phyloP scores from a whole-genome alignment of 2,797 vertebrate genomes.

The Sitta carolinensis region DNA sequence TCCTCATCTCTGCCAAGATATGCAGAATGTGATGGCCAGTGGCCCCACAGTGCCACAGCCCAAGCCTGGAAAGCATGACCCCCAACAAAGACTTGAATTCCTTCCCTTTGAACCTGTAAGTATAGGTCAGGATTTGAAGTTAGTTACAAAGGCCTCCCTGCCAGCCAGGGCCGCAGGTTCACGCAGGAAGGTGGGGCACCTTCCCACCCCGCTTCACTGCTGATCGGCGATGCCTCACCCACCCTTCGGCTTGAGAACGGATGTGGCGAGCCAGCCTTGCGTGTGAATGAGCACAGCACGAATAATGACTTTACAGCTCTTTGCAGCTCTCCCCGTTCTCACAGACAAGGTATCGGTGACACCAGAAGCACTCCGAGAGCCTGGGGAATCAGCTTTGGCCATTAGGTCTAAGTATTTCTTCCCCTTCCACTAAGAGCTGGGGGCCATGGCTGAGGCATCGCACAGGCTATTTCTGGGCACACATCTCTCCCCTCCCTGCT shows the following conservation, averaged over 20 bases:
- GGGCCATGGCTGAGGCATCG: accelerated
- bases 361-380: background rate
- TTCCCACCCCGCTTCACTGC: background rate
- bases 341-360: background rate
- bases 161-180: background rate
- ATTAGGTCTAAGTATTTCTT: background rate
- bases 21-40: background rate
- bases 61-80: background rate
- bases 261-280: background rate
- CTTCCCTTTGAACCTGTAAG: background rate
- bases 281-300: background rate
- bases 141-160: background rate
- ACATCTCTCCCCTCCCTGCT: slow-evolving; percentile 47
- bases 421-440: background rate
- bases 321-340: background rate
- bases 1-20: background rate
- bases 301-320: background rate
- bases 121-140: background rate
- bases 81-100: background rate
- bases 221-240: background rate
- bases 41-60: background rate
- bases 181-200: background rate
- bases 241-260: accelerated
- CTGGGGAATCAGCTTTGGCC: background rate
- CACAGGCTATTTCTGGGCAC: slow-evolving; percentile 59